Percentiles rank a stretch among this genome's conserved stretches.
Conservation (phyloP, 2,797 vertebrate genomes). For the Helostoma temminkii region DNA sequence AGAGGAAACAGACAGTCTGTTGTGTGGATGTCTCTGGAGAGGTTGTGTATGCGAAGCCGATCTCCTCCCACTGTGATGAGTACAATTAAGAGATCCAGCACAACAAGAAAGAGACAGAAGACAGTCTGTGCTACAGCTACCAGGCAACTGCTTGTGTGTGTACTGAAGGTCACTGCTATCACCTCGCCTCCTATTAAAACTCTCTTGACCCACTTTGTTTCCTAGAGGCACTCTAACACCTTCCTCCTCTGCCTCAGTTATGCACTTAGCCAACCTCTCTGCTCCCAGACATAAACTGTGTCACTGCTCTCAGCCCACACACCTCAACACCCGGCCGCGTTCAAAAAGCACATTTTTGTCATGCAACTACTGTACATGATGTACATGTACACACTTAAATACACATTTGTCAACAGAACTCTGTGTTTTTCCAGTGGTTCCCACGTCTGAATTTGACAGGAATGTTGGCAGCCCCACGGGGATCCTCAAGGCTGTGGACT, state of each 20-base stretch:
- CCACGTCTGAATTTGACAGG: constrained; percentile 70
- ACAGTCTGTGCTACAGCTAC: constrained; percentile 25
- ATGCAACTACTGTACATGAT: constrained; percentile 18
- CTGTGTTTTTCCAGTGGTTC: constrained; percentile 65
- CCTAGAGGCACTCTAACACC: constrained; percentile 39
- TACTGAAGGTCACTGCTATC: constrained; percentile 55
- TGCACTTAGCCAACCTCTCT: constrained; percentile 46
- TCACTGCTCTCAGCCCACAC: constrained; percentile 43
- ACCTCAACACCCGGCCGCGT: constrained; percentile 53
- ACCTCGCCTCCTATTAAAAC: constrained; percentile 38
- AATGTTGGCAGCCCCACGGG: constrained; percentile 72
- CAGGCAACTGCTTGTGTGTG: constrained; percentile 37
- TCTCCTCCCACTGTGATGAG: constrained; percentile 37
- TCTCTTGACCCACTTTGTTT: constrained; percentile 67
- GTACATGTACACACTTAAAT: constrained; percentile 24
- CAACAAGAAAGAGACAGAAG: constrained; percentile 3
- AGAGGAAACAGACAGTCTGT: constrained; percentile 45
- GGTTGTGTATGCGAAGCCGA: constrained; percentile 20
- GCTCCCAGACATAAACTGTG: constrained; percentile 42
- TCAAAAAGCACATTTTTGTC: constrained; percentile 54
- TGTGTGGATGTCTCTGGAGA: constrained; percentile 52
- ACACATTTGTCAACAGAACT: constrained; percentile 33
- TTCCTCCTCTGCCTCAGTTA: constrained; percentile 24
- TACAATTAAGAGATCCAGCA: constrained; percentile 27
- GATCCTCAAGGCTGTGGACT: constrained; percentile 45